Conservation (phyloP, 30 jellyfish, hydroid and myxozoan genomes). For the Hydra vulgaris region DNA sequence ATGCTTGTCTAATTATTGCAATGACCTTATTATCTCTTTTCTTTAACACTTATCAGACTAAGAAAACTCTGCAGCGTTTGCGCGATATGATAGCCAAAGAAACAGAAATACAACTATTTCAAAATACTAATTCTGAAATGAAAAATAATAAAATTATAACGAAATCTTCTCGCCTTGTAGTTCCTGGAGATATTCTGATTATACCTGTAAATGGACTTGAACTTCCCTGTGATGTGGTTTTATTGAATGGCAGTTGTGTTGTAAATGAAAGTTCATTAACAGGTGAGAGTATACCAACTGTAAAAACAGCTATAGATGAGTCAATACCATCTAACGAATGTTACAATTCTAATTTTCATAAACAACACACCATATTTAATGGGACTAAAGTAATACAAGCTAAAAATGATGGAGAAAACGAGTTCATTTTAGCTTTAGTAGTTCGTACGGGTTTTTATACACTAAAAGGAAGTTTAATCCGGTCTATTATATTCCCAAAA, state of each 20-base stretch:
- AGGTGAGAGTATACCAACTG: slow-evolving; percentile 37
- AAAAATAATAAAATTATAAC: neutral
- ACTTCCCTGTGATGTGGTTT: slow-evolving; percentile 30
- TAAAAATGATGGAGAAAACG: slow-evolving; percentile 5
- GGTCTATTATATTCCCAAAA: slow-evolving; percentile 28
- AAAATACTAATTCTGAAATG: neutral
- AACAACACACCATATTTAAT: slow-evolving; percentile 34
- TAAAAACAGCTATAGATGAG: slow-evolving; percentile 23
- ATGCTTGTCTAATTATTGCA: slow-evolving; percentile 18
- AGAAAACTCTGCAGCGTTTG: slow-evolving; percentile 8
- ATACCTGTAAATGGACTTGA: slow-evolving; percentile 20
- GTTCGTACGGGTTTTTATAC: slow-evolving; percentile 48
- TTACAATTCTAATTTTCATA: slow-evolving; percentile 9
- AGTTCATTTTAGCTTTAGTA: slow-evolving; percentile 9
- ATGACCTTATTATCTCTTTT: slow-evolving; percentile 16
- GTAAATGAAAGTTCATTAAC: slow-evolving; percentile 36
- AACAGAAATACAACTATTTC: neutral
- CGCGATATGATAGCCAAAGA: slow-evolving; percentile 23
- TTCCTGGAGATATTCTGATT: slow-evolving; percentile 43
- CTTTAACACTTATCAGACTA: slow-evolving; percentile 23
- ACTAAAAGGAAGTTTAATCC: slow-evolving; percentile 36
- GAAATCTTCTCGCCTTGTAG: slow-evolving; percentile 25
- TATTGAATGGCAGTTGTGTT: slow-evolving; percentile 29
- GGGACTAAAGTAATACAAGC: slow-evolving; percentile 46
- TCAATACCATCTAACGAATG: neutral